Evolutionary conservation across 1,140 invertebrate species (phyloP), one percentile per base, ranked within the genome.

Genomic region (Drosophila trapezifrons): DNA sequence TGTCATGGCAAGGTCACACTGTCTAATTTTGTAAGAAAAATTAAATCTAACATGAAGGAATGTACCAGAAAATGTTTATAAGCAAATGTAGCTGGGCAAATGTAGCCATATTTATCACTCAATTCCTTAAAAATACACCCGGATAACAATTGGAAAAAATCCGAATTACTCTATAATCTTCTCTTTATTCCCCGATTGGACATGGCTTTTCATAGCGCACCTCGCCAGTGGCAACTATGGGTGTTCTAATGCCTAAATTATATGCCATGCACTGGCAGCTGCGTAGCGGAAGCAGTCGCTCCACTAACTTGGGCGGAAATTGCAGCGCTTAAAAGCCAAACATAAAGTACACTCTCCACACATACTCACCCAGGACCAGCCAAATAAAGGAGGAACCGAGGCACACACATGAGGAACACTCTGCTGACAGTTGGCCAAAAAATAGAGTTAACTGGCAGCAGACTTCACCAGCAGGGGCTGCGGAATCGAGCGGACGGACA

Each of bases 301-400:
- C 80, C 71, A 76, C 76, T 77, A 87, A 80, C 72, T 84, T 75
- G 56, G 79, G 66, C 86, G 86, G 86, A 90, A 86, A 90, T 90
- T 90, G 89, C 81, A 86, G 46, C 67, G 81, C 73, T 90, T 90
- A 77, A 90, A 90, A 86, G 73, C 72, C 73, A 82, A 90, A 85
- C 78, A 90, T 85, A 90, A 83, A 89, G 49, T 72, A 74, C 71
- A 80, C 65, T 79, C 70, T 64, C 58, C 59, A 59, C 70, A 62
- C 40, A 32, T 22, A 47, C 58, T 54, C 42, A 38, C 64, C 17
- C 57, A 29, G 27, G 18, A 59, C 42, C 42, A 40, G 27, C 58
- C 60, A 66, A 77, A 72, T 70, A 77, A 77, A 78, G 55, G 67
- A 52, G 40, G 55, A 62, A 62, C 38, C 54, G 52, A 35, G 51